Evolutionary conservation across 1,140 invertebrate species (phyloP).

Genomic region (Antheraea pernyi): DNA sequence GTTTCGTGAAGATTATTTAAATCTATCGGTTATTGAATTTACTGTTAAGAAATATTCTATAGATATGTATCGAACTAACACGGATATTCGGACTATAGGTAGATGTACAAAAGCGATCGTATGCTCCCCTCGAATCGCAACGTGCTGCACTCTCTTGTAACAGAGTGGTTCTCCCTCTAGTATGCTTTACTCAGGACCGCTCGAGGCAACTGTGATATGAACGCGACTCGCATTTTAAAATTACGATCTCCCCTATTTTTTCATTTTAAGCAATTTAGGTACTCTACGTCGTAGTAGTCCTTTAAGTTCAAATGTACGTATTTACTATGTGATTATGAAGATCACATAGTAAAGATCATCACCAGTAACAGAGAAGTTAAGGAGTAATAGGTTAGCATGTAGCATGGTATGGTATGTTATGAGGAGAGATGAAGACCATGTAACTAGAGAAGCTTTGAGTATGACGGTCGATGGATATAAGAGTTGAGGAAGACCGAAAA

Average conservation of each 20-base stretch:
- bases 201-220: not conserved
- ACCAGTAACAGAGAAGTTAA: too few relatives aligned
- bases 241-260: not conserved
- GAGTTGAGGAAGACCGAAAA: too few relatives aligned
- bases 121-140: not conserved
- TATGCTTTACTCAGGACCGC: not conserved
- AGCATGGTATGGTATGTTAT: too few relatives aligned
- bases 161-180: not conserved
- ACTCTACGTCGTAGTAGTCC: not conserved
- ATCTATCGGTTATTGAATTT: too few relatives aligned
- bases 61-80: not conserved
- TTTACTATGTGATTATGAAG: too few relatives aligned
- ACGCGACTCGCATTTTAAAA: not conserved
- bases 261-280: not conserved
- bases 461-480: too few relatives aligned
- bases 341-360: too few relatives aligned
- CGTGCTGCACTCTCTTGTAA: not conserved
- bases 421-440: too few relatives aligned
- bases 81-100: not conserved
- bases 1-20: too few relatives aligned
- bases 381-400: too few relatives aligned
- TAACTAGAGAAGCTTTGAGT: too few relatives aligned
- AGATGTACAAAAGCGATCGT: not conserved
- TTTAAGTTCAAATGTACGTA: not conserved
- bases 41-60: not conserved